Evolutionary conservation across 2,888 invertebrate genomes (phyloP), one percentile per base, ranked within the genome.

Genomic region (Heliconius erato): DNA sequence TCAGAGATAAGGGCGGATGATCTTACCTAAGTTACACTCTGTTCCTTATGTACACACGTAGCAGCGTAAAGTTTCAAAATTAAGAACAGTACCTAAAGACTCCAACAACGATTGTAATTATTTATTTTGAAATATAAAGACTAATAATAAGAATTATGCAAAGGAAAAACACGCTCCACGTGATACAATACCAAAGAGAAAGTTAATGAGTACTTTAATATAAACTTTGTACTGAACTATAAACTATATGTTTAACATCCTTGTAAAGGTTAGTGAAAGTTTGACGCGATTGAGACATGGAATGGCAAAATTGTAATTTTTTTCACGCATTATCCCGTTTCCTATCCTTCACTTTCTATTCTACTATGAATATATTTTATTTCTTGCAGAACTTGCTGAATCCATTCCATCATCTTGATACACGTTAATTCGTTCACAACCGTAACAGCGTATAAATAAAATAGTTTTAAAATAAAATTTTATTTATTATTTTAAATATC

Each of bases 191-290:
- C 19, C 23, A 32, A 59, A 76, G 74, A 76, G 74, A 76, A 76
- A 76, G 59, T 76, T 76, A 76, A 76, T 35, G 28, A 76, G 54
- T 59, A 59, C n/a, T 76, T 74, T 76, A 59, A 14, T 59, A 76
- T 59, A 14, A 32, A 35, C 54, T 74, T 35, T 59, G 59, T 16
- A 72, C 26, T 72, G 44, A 40, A 71, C 40, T 71, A 71, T 71
- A 40, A 71, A 71, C 71, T 72, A 71, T 23, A 44, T 26, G 26
- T 19, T 72, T 26, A 26, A 44, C 74, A 74, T 54, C 59, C 74
- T 74, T 59, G 6, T 11, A 74, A 59, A 74, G 74, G 74, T 76
- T 59, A 35, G 74, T 76, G 74, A 76, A 76, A 76, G 74, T 59
- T 35, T 59, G 14, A 67, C 28, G 59, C 23, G 28, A 14, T 54